These are phyloP conservation scores for Seriola aureovittata DNA, from an alignment of 2,113 vertebrate species.

Conservation along the genomic window DNA sequence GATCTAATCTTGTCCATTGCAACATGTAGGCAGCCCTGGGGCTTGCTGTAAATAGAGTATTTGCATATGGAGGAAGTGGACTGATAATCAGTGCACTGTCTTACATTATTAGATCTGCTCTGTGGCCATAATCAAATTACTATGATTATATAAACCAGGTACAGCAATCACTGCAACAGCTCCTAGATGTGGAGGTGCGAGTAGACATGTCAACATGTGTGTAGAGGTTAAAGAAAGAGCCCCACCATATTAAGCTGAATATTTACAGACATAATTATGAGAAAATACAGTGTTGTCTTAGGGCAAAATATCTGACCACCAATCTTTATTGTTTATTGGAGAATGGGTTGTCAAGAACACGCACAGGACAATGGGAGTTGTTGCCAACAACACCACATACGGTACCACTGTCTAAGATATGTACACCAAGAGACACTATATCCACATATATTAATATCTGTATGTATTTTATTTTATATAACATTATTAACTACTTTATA, in stretches of 20 bases:
- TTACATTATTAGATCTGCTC: slow-evolving; percentile 5
- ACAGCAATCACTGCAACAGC: not conserved
- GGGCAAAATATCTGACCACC: not conserved
- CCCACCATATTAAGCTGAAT: not conserved
- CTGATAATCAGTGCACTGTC: not conserved
- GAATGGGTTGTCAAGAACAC: no score
- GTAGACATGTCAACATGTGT: not conserved
- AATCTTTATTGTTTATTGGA: no score
- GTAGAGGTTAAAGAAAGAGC: not conserved
- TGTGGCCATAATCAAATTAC: slow-evolving; percentile 20
- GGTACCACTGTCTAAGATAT: no score
- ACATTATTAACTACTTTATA: no score
- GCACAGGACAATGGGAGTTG: no score
- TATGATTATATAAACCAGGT: not conserved
- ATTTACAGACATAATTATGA: not conserved
- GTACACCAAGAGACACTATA: no score
- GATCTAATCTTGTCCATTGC: not conserved
- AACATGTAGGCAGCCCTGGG: not conserved
- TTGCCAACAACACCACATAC: no score
- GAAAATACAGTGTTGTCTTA: not conserved
- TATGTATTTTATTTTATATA: no score
- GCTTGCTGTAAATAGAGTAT: not conserved
- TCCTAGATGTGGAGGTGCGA: not conserved
- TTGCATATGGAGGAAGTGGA: slow-evolving; percentile 11
- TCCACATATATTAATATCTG: no score